phyloP scores from a whole-genome alignment of 2,113 vertebrate genomes.

The Falcunculus frontatus region DNA sequence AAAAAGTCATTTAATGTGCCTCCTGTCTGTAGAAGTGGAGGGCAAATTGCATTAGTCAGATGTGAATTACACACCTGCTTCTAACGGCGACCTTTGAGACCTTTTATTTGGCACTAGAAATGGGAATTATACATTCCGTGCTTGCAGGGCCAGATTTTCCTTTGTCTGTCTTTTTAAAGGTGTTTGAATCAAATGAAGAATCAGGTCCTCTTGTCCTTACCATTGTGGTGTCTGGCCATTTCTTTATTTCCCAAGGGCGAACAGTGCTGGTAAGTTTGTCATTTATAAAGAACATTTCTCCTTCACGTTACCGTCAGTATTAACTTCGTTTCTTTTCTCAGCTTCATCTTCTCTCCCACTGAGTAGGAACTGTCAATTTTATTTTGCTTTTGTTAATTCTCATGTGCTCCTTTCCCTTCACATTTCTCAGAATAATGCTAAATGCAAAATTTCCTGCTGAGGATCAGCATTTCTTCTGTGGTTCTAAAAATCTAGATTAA shows the following conservation, averaged over 20 bases:
- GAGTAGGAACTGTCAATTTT: neutral
- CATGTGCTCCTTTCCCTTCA: neutral
- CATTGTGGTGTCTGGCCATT: conserved; percentile 82
- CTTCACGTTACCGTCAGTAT: neutral
- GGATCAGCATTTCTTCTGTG: neutral
- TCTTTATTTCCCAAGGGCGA: conserved; percentile 82
- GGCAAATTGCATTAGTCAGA: neutral
- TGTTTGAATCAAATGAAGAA: conserved; percentile 76
- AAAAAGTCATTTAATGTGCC: neutral
- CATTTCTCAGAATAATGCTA: neutral
- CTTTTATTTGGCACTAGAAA: neutral
- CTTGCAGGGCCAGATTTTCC: neutral
- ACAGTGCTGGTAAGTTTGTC: conserved; percentile 81
- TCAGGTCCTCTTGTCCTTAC: conserved; percentile 75
- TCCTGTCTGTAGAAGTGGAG: neutral
- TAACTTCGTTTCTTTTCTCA: neutral
- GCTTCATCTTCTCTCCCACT: neutral
- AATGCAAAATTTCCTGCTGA: neutral
- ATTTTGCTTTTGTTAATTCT: neutral
- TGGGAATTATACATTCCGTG: neutral
- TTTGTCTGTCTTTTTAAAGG: conserved; percentile 62
- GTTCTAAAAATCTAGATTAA: neutral
- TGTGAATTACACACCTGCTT: neutral
- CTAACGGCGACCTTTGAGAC: neutral
- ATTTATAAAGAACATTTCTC: neutral